Conservation (phyloP, 1,140 invertebrate species). For the Whitmania pigra region DNA sequence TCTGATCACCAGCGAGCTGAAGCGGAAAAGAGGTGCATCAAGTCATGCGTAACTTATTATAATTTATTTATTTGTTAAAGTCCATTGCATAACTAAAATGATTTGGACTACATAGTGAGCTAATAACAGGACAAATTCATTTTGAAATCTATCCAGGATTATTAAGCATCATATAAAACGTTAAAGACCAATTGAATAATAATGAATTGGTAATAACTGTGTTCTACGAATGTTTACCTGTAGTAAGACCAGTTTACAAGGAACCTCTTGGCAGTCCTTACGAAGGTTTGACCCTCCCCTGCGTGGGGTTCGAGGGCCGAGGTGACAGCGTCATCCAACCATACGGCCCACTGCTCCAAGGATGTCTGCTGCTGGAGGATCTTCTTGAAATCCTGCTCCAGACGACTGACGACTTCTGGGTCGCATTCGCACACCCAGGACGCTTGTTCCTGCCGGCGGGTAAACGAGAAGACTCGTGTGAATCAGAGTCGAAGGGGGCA, state of each 20-base stretch:
- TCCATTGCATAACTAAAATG: no score
- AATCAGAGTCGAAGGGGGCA: not conserved
- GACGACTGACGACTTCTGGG: constrained; percentile 63
- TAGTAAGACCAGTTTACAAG: constrained; percentile 98
- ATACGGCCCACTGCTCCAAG: constrained; percentile 89
- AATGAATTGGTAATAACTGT: no score
- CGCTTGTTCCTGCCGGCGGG: constrained; percentile 53
- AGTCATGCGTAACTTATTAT: no score
- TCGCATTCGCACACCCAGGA: constrained; percentile 96
- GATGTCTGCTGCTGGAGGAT: constrained; percentile 82
- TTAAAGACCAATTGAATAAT: no score
- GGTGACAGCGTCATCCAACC: constrained; percentile 81
- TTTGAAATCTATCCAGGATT: no score
- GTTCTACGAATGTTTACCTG: no score
- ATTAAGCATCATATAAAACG: no score
- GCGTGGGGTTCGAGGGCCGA: constrained; percentile 68
- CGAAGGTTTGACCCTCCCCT: constrained; percentile 58
- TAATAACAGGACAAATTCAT: no score
- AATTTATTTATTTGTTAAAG: no score
- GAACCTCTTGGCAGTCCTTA: constrained; percentile 74
- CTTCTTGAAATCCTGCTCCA: constrained; percentile 85
- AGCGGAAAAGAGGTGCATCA: constrained; percentile 28
- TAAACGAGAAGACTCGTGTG: not conserved
- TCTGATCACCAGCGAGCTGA: constrained; percentile 85
- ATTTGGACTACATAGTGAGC: no score